These are phyloP conservation scores for Crotalus tigris DNA, from an alignment of 2,113 vertebrate genomes.

Conservation along the genomic window DNA sequence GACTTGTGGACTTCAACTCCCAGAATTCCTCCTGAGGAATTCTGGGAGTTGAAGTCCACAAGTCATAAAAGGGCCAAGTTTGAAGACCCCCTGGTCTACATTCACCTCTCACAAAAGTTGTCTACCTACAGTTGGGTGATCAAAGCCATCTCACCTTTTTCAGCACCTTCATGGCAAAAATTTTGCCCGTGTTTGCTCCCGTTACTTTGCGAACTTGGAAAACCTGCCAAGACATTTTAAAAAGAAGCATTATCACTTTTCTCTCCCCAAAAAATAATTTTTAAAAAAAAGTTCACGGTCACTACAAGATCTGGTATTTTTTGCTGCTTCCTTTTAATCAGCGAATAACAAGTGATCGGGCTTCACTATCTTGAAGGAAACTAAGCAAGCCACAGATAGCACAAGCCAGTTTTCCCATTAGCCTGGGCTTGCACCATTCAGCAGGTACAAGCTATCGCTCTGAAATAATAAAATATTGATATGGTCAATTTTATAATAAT, in stretches of 20 bases:
- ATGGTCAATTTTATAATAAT: not conserved
- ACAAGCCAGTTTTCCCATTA: not conserved
- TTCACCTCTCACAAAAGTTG: not conserved
- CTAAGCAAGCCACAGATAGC: not conserved
- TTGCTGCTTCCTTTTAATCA: slow-evolving; percentile 20
- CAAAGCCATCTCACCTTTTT: slow-evolving; percentile 84
- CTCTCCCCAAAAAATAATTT: not conserved
- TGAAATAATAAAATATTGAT: not conserved
- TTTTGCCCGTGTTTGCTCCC: slow-evolving; percentile 89
- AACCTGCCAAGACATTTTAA: slow-evolving; percentile 72
- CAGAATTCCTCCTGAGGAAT: no score
- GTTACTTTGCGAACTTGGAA: slow-evolving; percentile 97
- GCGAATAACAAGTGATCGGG: not conserved
- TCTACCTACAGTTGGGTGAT: not conserved
- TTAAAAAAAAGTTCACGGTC: not conserved
- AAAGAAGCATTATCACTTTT: slow-evolving; percentile 15
- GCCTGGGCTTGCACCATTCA: not conserved
- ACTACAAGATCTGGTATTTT: not conserved
- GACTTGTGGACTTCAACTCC: no score
- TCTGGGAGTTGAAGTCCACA: no score
- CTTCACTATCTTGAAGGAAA: not conserved
- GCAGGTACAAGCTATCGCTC: not conserved
- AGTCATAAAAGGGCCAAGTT: no score
- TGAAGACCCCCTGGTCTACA: no score
- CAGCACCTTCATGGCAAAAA: slow-evolving; percentile 99